A percentile compares a stretch with the other conserved stretches of the same genome.
Conservation (phyloP, 2,888 invertebrate species). For the Diaprepes abbreviatus region DNA sequence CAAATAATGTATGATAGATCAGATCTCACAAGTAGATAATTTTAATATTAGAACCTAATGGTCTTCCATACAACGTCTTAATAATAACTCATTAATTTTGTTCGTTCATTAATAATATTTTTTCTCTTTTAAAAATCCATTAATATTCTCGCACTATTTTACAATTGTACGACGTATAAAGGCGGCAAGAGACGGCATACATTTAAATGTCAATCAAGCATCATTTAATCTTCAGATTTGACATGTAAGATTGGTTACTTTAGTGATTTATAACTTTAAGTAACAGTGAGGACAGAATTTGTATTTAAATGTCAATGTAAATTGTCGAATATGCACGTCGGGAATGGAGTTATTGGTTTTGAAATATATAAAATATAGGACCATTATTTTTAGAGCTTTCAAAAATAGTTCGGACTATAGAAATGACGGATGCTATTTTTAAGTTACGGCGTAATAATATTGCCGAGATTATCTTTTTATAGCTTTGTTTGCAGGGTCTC, state of each 20-base stretch:
- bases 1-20: neutral
- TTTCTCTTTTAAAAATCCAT: slow-evolving; percentile 41
- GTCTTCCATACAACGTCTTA: slow-evolving; percentile 20
- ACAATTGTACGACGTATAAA: slow-evolving; percentile 44
- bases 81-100: slow-evolving; percentile 37
- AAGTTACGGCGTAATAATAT: no score
- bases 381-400: slow-evolving; percentile 18
- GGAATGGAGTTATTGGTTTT: neutral
- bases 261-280: slow-evolving; percentile 64
- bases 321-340: slow-evolving; percentile 16
- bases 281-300: slow-evolving; percentile 64
- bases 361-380: slow-evolving; percentile 27
- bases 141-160: slow-evolving; percentile 53
- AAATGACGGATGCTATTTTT: no score
- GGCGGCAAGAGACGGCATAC: slow-evolving; percentile 54
- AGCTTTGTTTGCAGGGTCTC: no score
- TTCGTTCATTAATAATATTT: slow-evolving; percentile 36
- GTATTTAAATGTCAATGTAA: slow-evolving; percentile 37
- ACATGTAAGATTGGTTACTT: slow-evolving; percentile 65
- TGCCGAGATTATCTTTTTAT: no score
- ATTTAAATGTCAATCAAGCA: slow-evolving; percentile 67
- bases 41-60: slow-evolving; percentile 14
- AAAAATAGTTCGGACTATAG: no score
- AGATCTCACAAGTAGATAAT: slow-evolving; percentile 12
- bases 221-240: slow-evolving; percentile 67